These are phyloP conservation scores for Gryllus bimaculatus DNA, from an alignment of 1,140 invertebrate species.

Conservation along the genomic window DNA sequence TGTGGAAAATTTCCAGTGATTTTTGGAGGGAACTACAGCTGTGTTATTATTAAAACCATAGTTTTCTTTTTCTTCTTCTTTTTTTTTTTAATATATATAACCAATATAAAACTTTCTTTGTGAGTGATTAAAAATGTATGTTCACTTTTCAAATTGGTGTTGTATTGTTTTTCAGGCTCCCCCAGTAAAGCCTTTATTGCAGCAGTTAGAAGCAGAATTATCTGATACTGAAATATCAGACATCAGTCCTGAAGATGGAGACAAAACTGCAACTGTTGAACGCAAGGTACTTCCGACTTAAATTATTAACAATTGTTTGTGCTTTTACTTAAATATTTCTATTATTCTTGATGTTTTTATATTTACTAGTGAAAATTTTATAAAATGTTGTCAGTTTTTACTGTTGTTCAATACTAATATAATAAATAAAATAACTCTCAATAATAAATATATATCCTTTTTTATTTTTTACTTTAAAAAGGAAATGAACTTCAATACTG, in stretches of 20 bases:
- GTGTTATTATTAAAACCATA: too few species aligned
- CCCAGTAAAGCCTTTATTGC: slow-evolving; percentile 39
- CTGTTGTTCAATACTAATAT: too few species aligned
- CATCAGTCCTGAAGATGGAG: slow-evolving; percentile 57
- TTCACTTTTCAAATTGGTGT: neutral
- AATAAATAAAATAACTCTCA: too few species aligned
- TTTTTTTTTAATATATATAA: neutral
- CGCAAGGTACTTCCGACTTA: slow-evolving; percentile 38
- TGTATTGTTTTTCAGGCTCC: slow-evolving; percentile 17
- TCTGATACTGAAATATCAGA: slow-evolving; percentile 65
- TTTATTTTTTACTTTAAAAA: neutral
- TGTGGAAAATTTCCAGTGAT: too few species aligned
- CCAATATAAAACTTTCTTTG: neutral
- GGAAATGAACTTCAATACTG: neutral
- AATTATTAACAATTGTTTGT: too few species aligned
- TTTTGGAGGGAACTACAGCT: too few species aligned
- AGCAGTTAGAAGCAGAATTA: slow-evolving; percentile 50
- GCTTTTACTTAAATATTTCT: too few species aligned
- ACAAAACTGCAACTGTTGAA: slow-evolving; percentile 66
- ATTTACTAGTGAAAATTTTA: too few species aligned
- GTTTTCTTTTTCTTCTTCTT: too few species aligned
- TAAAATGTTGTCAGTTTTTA: too few species aligned
- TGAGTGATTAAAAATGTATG: neutral
- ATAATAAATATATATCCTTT: neutral
- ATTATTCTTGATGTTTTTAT: too few species aligned